Conservation (phyloP, 1,140 invertebrate species). For the Drosophila ananassae region DNA sequence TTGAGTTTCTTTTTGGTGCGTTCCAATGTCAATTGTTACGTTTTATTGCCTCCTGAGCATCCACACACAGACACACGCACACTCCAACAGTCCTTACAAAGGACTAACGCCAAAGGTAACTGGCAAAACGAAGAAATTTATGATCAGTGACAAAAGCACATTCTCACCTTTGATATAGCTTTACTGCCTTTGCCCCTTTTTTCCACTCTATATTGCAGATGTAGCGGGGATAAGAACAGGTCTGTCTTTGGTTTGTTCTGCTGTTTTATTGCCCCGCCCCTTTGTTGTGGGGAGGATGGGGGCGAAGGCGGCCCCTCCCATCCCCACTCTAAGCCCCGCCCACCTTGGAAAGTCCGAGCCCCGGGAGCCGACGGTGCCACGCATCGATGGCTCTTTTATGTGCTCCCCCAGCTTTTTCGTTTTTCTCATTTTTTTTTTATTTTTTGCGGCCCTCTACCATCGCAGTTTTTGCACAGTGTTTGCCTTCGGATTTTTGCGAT, state of each 20-base stretch:
- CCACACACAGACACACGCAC: constrained; percentile 5
- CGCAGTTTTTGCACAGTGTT: constrained; percentile 54
- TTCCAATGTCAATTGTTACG: constrained; percentile 67
- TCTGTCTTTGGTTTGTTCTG: constrained; percentile 40
- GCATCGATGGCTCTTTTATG: constrained; percentile 76
- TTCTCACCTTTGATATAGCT: constrained; percentile 78
- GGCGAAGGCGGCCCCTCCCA: not conserved
- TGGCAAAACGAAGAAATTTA: constrained; percentile 66
- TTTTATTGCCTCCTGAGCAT: constrained; percentile 65
- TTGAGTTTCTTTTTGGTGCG: constrained; percentile 33
- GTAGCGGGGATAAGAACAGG: constrained; percentile 31
- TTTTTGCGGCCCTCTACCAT: constrained; percentile 27
- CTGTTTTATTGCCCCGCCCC: constrained; percentile 67
- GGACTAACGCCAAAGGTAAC: constrained; percentile 34
- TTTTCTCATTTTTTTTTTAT: constrained; percentile 31
- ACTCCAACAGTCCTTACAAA: not conserved
- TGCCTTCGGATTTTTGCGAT: constrained; percentile 77
- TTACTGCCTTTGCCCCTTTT: constrained; percentile 54
- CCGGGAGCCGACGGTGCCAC: constrained; percentile 43
- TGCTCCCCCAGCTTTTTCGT: constrained; percentile 66
- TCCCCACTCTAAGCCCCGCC: constrained; percentile 45
- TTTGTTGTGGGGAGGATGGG: constrained; percentile 37
- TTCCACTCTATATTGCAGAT: constrained; percentile 28
- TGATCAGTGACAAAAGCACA: constrained; percentile 81
- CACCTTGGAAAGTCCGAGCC: constrained; percentile 41